Base-by-base conservation (phyloP, 1,140 invertebrate species). In the Sitobion miscanthi region DNA sequence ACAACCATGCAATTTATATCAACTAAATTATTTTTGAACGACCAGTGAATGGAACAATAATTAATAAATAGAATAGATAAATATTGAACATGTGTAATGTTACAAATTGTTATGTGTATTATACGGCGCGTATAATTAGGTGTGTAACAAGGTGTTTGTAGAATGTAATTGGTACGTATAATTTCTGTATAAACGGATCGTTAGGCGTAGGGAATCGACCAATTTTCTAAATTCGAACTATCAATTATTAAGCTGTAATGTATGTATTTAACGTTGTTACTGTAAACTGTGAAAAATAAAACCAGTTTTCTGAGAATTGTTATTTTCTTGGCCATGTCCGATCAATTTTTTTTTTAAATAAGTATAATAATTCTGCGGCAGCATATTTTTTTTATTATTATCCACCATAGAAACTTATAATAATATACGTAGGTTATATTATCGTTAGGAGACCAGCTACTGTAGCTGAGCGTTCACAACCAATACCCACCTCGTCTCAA, bases 1-100 rank as follows among this genome's bases (percentile, higher is more conserved):
- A 90, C 49, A 90, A 42, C 25, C 52, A 35, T 89, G 52, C 87
- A 89, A 57, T 57, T 52, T 89, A 57, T 57, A 57, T 54, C n/a
- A 21, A 57, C 52, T 57, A 57, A 89, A 89, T 89, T 89, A 89
- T 89, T 89, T 89, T 57, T 9, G 23, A 89, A 89, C n/a, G 35
- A 57, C 87, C 38, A 57, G 49, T 35, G 87, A 88, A 88, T 52
- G n/a, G 49, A 23, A 38, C 49, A 38, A 21, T 57, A 38, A 21
- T 57, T 35, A 89, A 57, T 38, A 54, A 25, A 57, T 47, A 47
- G 6, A 42, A 47, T 38, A 57, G 49, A 89, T 35, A 21, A 54
- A 89, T 89, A 54, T 89, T 57, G 49, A 38, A 89, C 87, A 45
- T 54, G 35, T n/a, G 45, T 77, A n/a, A 17, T 77, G 62, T 77